phyloP scores from a whole-genome alignment of 2,888 invertebrate genomes.

The Hypomecis punctinalis region DNA sequence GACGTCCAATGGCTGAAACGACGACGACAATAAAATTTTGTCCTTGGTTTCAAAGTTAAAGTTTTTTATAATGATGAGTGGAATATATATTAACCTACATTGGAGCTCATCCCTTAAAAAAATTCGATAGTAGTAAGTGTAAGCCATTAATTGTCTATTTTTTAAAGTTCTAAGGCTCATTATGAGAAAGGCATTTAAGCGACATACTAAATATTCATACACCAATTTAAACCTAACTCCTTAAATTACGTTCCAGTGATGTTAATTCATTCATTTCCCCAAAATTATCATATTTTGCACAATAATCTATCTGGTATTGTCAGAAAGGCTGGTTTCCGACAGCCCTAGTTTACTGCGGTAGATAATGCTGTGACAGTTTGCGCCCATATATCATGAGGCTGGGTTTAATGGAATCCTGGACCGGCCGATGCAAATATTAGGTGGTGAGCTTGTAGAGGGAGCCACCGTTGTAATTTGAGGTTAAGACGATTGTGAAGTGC shows the following conservation, averaged over 20 bases:
- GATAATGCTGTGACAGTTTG: conserved; percentile 63
- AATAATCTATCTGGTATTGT: conserved; percentile 18
- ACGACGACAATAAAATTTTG: no score
- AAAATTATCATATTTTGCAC: conserved; percentile 17
- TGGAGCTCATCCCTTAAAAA: no score
- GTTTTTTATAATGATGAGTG: no score
- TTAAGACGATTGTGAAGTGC: no score
- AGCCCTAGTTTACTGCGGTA: conserved; percentile 51
- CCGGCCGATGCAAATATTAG: conserved; percentile 14
- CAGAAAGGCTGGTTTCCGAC: conserved; percentile 20
- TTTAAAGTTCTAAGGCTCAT: no score
- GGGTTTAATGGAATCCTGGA: conserved; percentile 59
- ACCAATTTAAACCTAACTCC: not conserved
- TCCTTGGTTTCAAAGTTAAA: no score
- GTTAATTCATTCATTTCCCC: conserved; percentile 14
- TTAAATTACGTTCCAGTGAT: conserved; percentile 6
- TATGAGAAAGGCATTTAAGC: no score
- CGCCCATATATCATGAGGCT: conserved; percentile 58
- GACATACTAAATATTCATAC: no score
- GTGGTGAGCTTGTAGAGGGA: not conserved
- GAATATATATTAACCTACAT: no score
- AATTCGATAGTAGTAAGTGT: no score
- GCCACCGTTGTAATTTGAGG: not conserved
- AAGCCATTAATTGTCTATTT: no score
- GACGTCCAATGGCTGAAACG: no score